Conservation (phyloP, 2,113 vertebrate genomes). For the Sander lucioperca region DNA sequence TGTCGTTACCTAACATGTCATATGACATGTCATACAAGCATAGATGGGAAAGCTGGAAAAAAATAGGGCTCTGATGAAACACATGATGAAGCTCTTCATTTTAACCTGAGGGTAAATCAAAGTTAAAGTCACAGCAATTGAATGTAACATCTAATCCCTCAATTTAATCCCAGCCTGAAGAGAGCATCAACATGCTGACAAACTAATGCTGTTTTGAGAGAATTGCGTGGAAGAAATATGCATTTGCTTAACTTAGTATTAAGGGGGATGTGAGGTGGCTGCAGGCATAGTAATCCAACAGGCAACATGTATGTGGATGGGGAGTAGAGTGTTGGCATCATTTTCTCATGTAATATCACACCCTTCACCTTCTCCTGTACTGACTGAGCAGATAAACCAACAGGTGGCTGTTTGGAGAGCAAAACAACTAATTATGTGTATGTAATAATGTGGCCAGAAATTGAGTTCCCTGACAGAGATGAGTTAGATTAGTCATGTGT, state of each 20-base stretch:
- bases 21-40: conserved; percentile 4
- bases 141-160: conserved; percentile 60
- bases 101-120: conserved; percentile 42
- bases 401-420: not conserved
- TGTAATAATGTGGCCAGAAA: not conserved
- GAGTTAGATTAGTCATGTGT: not conserved
- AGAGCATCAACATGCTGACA: conserved; percentile 53
- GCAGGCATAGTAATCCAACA: conserved; percentile 48
- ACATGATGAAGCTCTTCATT: conserved; percentile 28
- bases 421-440: too few relatives aligned
- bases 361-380: not conserved
- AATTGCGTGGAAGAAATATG: conserved; percentile 47
- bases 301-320: conserved; percentile 6
- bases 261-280: conserved; percentile 40
- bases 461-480: not conserved
- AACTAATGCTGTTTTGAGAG: conserved; percentile 56
- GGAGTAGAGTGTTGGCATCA: conserved; percentile 6
- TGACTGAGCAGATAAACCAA: not conserved
- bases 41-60: not conserved
- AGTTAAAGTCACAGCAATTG: conserved; percentile 43
- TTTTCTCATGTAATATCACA: not conserved
- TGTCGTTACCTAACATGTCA: conserved; percentile 27
- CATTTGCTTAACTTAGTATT: conserved; percentile 39
- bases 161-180: conserved; percentile 63
- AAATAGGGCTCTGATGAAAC: not conserved